Base-by-base conservation (phyloP, 2,888 invertebrate genomes). In the Lepas anatifera region DNA sequence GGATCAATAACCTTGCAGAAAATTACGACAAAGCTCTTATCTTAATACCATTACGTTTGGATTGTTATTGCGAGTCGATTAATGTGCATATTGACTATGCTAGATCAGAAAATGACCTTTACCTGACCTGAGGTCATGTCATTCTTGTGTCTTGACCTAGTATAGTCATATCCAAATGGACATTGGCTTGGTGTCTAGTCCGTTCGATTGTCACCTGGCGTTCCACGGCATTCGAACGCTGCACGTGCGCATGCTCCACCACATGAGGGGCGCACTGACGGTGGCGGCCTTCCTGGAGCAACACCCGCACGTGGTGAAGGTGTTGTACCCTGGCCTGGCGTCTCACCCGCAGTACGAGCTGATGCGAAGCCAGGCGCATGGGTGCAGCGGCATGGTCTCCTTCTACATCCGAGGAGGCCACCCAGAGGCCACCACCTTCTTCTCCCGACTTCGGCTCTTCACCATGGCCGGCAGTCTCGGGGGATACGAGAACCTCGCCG, bases 151-250 rank as follows among this genome's bases (percentile, higher is more conserved):
- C n/a, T n/a, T n/a, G n/a, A n/a, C n/a, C n/a, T n/a, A n/a, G n/a
- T n/a, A n/a, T n/a, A n/a, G n/a, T n/a, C n/a, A n/a, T n/a, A n/a
- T n/a, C n/a, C n/a, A n/a, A n/a, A n/a, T n/a, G n/a, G 58, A 58
- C 27, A 18, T 32, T 32, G 58, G 58, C 69, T 87, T 91, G 63
- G 89, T 98, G 22, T 97, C 99, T 2, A 92, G 97, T 0, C 95
- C 99, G 0, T 95, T 96, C 78, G 99, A 99, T 80, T 97, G 98
- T 79, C 92, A 88, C 78, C 84, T 95, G 78, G 95, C 96, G 0
- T 94, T 92, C 78, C 86, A 94, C 73, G 93, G 97, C 77, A 81
- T 98, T 72, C 97, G 97, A 82, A 99, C 98, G 0, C 83, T 99
- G 37, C 88, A 91, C 11, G 76, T 98, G 37, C 84, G 98, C 70